These are phyloP conservation scores for Caenorhabditis japonica DNA, from an alignment of 2,888 invertebrate species.

Conservation along the genomic window DNA sequence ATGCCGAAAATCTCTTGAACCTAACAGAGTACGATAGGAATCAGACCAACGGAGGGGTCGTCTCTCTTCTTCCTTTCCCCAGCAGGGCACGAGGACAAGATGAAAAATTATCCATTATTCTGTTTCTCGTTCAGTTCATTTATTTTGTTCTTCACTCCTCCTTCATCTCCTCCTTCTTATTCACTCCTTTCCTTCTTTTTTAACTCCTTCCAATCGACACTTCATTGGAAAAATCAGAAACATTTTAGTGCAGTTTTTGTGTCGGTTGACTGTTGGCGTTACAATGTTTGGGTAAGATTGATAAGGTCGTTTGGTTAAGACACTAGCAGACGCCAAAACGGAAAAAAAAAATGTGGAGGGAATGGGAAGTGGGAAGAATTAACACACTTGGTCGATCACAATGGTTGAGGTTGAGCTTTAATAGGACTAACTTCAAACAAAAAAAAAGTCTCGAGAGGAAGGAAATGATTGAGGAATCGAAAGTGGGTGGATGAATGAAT, in stretches of 20 bases:
- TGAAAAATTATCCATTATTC: slow-evolving; percentile 62
- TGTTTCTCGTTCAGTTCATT: slow-evolving; percentile 41
- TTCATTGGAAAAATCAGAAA: slow-evolving; percentile 5
- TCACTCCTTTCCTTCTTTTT: too few species aligned
- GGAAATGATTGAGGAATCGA: slow-evolving; percentile 14
- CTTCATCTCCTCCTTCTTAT: too few species aligned
- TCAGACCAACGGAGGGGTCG: slow-evolving; percentile 23
- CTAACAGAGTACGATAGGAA: slow-evolving; percentile 50
- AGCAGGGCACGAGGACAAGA: slow-evolving; percentile 50
- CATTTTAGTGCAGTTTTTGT: slow-evolving; percentile 41
- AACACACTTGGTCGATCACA: neutral
- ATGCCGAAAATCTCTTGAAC: slow-evolving; percentile 21
- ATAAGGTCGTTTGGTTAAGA: slow-evolving; percentile 44
- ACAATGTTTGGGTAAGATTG: slow-evolving; percentile 40
- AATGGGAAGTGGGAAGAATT: neutral
- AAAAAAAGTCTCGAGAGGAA: slow-evolving; percentile 33
- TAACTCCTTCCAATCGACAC: too few species aligned
- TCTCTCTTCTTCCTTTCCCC: slow-evolving; percentile 7
- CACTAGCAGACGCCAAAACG: neutral
- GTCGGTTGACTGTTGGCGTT: slow-evolving; percentile 23
- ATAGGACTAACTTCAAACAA: slow-evolving; percentile 6
- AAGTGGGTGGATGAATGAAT: slow-evolving; percentile 30
- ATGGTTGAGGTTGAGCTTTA: neutral
- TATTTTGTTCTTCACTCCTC: slow-evolving; percentile 5
- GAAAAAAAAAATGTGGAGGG: too few species aligned